phyloP scores from a whole-genome alignment of 2,888 invertebrate species.

The Conistra vaccinii region DNA sequence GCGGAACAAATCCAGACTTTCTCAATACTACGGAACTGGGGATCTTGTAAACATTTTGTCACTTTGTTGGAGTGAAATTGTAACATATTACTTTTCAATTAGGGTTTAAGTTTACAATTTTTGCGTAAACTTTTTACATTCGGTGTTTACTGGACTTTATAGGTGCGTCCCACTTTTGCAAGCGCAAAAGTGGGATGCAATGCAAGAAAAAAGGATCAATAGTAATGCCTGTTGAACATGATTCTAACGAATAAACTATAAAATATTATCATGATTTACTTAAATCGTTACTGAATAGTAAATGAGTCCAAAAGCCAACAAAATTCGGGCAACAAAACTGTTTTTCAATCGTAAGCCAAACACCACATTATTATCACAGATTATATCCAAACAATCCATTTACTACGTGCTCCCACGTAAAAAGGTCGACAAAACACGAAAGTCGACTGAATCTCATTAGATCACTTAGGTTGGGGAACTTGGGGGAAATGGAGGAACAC shows the following conservation, averaged over 20 bases:
- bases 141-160: neutral
- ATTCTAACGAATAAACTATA: no score
- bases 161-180: neutral
- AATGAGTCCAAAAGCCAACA: neutral
- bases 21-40: slow-evolving; percentile 17
- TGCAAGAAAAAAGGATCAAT: neutral
- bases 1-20: slow-evolving; percentile 51
- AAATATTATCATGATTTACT: no score
- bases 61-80: slow-evolving; percentile 23
- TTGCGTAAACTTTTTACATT: neutral
- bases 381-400: slow-evolving; percentile 46
- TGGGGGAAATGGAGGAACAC: slow-evolving; percentile 29
- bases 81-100: slow-evolving; percentile 1
- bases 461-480: slow-evolving; percentile 29
- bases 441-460: slow-evolving; percentile 55
- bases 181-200: neutral
- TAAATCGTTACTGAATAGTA: no score
- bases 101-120: neutral
- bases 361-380: slow-evolving; percentile 9
- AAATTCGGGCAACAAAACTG: neutral
- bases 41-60: slow-evolving; percentile 36
- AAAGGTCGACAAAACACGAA: slow-evolving; percentile 44
- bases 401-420: slow-evolving; percentile 43
- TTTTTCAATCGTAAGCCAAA: slow-evolving; percentile 14
- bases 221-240: neutral